Conservation (phyloP, 2,888 invertebrate genomes). For the Blastobasis adustella region DNA sequence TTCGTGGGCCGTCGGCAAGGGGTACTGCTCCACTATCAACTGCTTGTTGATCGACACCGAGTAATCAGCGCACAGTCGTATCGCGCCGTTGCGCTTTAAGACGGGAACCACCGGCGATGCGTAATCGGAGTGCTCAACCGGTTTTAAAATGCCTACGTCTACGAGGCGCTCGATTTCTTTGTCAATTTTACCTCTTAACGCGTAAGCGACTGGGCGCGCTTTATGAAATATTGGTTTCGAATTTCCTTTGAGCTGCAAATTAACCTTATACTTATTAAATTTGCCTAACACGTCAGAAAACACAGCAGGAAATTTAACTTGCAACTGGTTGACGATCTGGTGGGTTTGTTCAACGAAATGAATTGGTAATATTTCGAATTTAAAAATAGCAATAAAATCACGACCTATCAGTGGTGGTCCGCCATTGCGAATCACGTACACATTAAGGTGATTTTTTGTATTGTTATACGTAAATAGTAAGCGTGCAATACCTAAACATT, state of each 20-base stretch:
- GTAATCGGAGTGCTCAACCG: background rate
- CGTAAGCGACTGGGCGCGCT: background rate
- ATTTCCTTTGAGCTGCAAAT: background rate
- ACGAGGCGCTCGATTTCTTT: background rate
- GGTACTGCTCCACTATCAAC: slow-evolving; percentile 3
- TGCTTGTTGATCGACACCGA: slow-evolving; percentile 4
- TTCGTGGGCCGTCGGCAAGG: slow-evolving; percentile 4
- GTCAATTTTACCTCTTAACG: background rate
- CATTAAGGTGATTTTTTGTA: background rate
- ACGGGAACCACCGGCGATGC: background rate
- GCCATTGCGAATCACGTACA: slow-evolving; percentile 10
- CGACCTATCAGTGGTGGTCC: slow-evolving; percentile 14
- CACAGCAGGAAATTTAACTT: slow-evolving; percentile 2
- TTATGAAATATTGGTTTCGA: background rate
- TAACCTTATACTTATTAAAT: slow-evolving; percentile 1
- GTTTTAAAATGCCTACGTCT: background rate
- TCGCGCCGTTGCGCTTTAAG: background rate
- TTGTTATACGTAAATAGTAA: slow-evolving; percentile 3
- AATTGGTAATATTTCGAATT: slow-evolving; percentile 5
- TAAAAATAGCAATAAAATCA: slow-evolving; percentile 12
- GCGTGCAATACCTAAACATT: background rate
- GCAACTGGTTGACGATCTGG: background rate
- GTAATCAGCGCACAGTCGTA: background rate
- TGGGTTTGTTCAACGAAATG: background rate
- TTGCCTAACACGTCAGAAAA: slow-evolving; percentile 3